A percentile compares a stretch with the other conserved stretches of the same genome.
Conservation (phyloP, 2,113 vertebrate genomes). For the Pygoscelis antarcticus region DNA sequence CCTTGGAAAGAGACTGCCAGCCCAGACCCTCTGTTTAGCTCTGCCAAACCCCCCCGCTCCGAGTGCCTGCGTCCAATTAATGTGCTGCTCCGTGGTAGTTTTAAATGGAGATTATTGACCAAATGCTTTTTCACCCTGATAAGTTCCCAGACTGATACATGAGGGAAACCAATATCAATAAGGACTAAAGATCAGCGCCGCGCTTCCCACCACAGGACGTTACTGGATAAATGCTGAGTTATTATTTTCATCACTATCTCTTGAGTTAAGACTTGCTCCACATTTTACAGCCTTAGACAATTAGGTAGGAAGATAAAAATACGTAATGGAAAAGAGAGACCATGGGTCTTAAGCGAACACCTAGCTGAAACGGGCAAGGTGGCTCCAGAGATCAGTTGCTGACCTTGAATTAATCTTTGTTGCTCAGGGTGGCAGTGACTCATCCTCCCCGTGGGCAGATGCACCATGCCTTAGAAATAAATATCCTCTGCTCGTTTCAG, state of each 20-base stretch:
- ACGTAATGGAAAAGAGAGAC: neutral
- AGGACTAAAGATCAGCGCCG: neutral
- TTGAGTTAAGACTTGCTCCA: slow-evolving; percentile 15
- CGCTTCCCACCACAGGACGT: rapidly evolving
- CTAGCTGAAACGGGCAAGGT: neutral
- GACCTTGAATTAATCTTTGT: neutral
- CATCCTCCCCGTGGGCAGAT: neutral
- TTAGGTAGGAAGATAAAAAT: slow-evolving; percentile 15
- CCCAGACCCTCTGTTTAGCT: neutral
- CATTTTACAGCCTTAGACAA: slow-evolving; percentile 1
- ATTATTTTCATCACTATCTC: neutral
- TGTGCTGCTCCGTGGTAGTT: rapidly evolving
- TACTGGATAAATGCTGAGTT: neutral
- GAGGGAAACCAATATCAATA: neutral
- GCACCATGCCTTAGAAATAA: neutral
- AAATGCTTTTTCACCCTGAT: neutral
- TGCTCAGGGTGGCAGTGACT: neutral
- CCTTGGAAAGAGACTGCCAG: neutral
- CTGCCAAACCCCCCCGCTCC: neutral
- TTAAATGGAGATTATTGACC: neutral
- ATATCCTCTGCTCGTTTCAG: neutral
- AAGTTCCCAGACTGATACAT: neutral
- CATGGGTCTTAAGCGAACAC: neutral
- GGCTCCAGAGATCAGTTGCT: rapidly evolving
- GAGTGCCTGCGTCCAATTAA: neutral